Percentiles rank a stretch among this genome's conserved stretches.
These are phyloP conservation scores for Plectropomus leopardus DNA, from an alignment of 2,113 vertebrate species.

Conservation along the genomic window DNA sequence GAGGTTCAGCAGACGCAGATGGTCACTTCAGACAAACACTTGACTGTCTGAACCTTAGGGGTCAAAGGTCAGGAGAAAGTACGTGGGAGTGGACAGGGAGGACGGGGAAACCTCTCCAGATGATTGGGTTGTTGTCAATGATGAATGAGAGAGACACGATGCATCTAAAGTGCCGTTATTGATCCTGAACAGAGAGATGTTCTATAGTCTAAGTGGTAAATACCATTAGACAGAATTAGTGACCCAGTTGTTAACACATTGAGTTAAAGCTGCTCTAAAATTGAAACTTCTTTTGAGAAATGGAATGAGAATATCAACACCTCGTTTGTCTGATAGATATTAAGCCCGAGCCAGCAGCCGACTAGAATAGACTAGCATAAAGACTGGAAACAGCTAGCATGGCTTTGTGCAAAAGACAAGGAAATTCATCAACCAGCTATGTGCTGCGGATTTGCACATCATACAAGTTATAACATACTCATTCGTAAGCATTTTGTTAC, in stretches of 20 bases:
- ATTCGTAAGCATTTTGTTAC: not conserved
- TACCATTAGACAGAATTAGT: not conserved
- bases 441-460: not conserved
- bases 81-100: not conserved
- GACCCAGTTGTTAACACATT: not conserved
- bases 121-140: not conserved
- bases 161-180: not conserved
- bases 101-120: conserved; percentile 11
- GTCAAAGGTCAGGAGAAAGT: conserved; percentile 71
- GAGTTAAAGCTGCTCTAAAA: too few species aligned
- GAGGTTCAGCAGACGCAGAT: conserved; percentile 54
- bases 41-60: conserved; percentile 57
- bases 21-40: conserved; percentile 55
- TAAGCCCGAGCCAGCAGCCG: not conserved
- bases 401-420: not conserved
- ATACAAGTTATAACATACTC: not conserved
- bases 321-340: too few species aligned
- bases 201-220: not conserved
- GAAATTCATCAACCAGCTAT: not conserved
- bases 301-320: too few species aligned
- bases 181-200: not conserved
- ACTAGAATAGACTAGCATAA: not conserved
- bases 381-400: not conserved
- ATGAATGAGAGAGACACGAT: conserved; percentile 13
- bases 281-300: too few species aligned